Evolutionary conservation across 2,797 vertebrate species (phyloP).

Genomic region (Microctenopoma lineatum): DNA sequence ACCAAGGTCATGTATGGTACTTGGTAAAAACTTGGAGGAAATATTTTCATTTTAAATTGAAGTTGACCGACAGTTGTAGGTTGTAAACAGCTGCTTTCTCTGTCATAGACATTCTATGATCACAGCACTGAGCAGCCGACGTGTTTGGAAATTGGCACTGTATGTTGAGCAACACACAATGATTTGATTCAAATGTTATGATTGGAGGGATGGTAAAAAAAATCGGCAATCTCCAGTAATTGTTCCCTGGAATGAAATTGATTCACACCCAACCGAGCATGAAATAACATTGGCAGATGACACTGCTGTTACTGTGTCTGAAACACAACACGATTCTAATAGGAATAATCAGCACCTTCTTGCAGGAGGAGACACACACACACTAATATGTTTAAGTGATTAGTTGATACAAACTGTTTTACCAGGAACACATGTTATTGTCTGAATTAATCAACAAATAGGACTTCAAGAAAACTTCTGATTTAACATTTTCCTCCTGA

Average conservation of each 20-base stretch:
- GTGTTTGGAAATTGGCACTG: constrained; percentile 67
- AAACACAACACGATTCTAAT: constrained; percentile 83
- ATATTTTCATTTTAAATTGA: constrained; percentile 57
- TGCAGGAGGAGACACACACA: constrained; percentile 42
- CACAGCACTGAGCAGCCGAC: constrained; percentile 61
- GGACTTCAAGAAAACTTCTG: constrained; percentile 18
- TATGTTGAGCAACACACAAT: constrained; percentile 69
- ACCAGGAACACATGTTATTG: constrained; percentile 44
- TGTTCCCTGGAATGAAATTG: constrained; percentile 86
- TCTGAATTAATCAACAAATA: constrained; percentile 49
- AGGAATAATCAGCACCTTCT: constrained; percentile 82
- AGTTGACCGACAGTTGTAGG: constrained; percentile 33
- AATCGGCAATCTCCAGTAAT: constrained; percentile 84
- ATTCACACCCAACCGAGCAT: constrained; percentile 86
- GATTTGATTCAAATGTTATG: constrained; percentile 84
- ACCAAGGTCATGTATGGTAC: constrained; percentile 66
- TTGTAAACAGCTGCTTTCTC: constrained; percentile 43
- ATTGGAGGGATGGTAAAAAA: constrained; percentile 71
- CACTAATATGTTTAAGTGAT: constrained; percentile 45
- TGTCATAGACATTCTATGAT: constrained; percentile 61
- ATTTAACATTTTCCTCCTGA: constrained; percentile 28
- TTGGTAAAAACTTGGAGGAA: constrained; percentile 38
- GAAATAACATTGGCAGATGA: constrained; percentile 88
- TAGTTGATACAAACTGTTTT: constrained; percentile 51
- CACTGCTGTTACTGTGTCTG: constrained; percentile 82